Conservation (phyloP, 2,888 invertebrate species). For the Temnothorax ravouxi region DNA sequence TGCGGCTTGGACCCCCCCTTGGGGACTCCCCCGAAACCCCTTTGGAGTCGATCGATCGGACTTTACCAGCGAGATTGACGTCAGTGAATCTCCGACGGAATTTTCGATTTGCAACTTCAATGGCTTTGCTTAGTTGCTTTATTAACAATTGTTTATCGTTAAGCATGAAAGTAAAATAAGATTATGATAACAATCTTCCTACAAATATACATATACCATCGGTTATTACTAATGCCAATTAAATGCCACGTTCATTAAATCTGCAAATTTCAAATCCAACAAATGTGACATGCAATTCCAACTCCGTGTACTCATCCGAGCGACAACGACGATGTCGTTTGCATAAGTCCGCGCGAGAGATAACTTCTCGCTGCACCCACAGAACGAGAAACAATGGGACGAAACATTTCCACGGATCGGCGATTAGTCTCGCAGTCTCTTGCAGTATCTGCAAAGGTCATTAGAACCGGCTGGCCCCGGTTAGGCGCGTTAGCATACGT, state of each 20-base stretch:
- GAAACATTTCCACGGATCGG: conserved; percentile 62
- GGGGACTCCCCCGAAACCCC: conserved; percentile 47
- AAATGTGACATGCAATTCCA: background rate
- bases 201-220: too few relatives aligned
- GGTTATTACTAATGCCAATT: background rate
- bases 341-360: background rate
- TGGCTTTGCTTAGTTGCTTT: background rate
- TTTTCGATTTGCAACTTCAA: conserved; percentile 11
- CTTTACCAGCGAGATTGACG: conserved; percentile 57
- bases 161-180: background rate
- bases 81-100: conserved; percentile 39
- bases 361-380: conserved; percentile 26
- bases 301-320: background rate
- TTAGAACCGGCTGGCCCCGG: conserved; percentile 73
- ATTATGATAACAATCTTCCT: background rate
- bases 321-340: background rate
- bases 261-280: background rate
- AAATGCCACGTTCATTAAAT: background rate
- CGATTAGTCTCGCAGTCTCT: conserved; percentile 71
- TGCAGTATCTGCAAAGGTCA: conserved; percentile 72
- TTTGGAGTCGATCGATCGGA: conserved; percentile 65
- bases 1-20: conserved; percentile 63
- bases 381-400: conserved; percentile 60
- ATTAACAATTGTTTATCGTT: background rate
- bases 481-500: conserved; percentile 56